A percentile compares a stretch with the other conserved stretches of the same genome.
phyloP scores from a whole-genome alignment of 2,113 vertebrate genomes.

The Prolemur simus region DNA sequence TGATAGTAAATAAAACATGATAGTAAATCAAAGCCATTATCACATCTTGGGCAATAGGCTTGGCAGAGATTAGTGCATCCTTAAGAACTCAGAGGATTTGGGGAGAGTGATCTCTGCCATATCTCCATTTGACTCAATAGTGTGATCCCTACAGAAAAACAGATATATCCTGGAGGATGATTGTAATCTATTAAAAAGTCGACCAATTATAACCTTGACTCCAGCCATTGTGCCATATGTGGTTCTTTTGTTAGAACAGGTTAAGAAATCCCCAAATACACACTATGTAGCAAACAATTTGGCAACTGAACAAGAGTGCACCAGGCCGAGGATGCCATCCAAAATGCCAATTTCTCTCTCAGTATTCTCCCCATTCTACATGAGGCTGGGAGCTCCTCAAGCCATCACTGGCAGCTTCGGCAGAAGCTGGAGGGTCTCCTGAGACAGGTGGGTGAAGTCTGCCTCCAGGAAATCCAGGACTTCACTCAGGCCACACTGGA shows the following conservation, averaged over 20 bases:
- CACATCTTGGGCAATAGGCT: not conserved
- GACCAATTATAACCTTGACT: not conserved
- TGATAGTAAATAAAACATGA: not conserved
- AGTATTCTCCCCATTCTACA: constrained; percentile 88
- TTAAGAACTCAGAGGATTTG: not conserved
- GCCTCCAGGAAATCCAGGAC: too few species aligned
- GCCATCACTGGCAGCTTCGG: constrained; percentile 85
- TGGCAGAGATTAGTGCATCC: not conserved
- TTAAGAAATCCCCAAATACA: not conserved
- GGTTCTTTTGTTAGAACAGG: not conserved
- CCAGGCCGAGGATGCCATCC: constrained; percentile 87
- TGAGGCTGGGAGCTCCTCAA: constrained; percentile 84
- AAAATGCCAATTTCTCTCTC: constrained; percentile 87
- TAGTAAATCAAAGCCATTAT: not conserved
- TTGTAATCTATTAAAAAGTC: not conserved
- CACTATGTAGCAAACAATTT: not conserved
- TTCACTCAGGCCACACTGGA: too few species aligned
- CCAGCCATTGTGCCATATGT: not conserved
- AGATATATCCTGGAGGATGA: not conserved
- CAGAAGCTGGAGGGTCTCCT: constrained; percentile 85
- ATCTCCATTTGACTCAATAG: not conserved
- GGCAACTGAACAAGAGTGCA: constrained; percentile 68
- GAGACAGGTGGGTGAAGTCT: too few species aligned
- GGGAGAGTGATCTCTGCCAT: not conserved
- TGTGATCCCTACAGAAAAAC: not conserved